A percentile compares a stretch with the other conserved stretches of the same genome.
These are phyloP conservation scores for Drosophila neoperkinsi DNA, from an alignment of 2,888 invertebrate species.

Conservation along the genomic window DNA sequence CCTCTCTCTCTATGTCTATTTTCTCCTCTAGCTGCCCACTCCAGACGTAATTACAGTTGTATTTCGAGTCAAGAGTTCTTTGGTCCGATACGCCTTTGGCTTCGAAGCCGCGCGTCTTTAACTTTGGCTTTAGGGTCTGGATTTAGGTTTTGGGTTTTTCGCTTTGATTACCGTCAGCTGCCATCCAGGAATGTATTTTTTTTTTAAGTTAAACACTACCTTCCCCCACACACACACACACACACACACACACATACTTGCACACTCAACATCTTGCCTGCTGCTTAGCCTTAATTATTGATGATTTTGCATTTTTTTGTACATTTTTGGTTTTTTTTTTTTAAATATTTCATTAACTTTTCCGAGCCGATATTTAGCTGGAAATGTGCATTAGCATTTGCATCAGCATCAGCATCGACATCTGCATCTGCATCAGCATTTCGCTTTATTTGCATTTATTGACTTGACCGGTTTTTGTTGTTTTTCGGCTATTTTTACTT, in stretches of 20 bases:
- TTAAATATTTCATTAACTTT: slow-evolving; percentile 33
- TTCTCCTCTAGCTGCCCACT: slow-evolving; percentile 1
- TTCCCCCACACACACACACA: not conserved
- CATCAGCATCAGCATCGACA: not conserved
- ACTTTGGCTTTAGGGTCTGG: slow-evolving; percentile 13
- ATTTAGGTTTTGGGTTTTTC: slow-evolving; percentile 13
- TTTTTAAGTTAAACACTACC: slow-evolving; percentile 13
- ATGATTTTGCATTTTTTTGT: slow-evolving; percentile 29
- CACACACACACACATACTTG: not conserved
- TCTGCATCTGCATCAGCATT: slow-evolving; percentile 12
- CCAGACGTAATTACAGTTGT: slow-evolving; percentile 46
- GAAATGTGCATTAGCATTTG: slow-evolving; percentile 12
- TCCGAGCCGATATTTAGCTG: not conserved
- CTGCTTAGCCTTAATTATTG: slow-evolving; percentile 29
- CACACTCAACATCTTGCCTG: not conserved
- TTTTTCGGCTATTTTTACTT: slow-evolving; percentile 65
- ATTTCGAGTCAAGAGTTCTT: slow-evolving; percentile 35
- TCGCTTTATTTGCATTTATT: slow-evolving; percentile 20
- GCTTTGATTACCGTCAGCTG: slow-evolving; percentile 34
- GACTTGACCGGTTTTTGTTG: slow-evolving; percentile 49
- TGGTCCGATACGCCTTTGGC: slow-evolving; percentile 55
- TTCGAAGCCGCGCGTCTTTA: slow-evolving; percentile 17
- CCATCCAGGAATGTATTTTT: slow-evolving; percentile 10
- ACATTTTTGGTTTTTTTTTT: slow-evolving; percentile 3
- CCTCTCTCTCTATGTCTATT: too few species aligned